Evolutionary conservation across 2,888 invertebrate species (phyloP), one percentile per base, ranked within the genome.

Genomic region (Isoperla grammatica): DNA sequence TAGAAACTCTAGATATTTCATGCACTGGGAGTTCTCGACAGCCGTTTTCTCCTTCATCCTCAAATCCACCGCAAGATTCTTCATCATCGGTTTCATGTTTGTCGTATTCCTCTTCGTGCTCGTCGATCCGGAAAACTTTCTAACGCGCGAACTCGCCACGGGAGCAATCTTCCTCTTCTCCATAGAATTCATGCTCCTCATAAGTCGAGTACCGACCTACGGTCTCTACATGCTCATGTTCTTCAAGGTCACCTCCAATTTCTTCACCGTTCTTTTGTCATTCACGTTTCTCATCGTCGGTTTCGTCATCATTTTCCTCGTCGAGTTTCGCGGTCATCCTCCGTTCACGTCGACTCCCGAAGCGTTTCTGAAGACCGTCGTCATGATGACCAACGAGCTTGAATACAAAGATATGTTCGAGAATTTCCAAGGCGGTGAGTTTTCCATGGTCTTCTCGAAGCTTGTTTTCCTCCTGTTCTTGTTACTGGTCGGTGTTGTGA

Each of bases 371-470:
- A 53, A 53, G 37, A 53, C 53, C 5, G 37, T 53, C 12, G 53
- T 53, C 11, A 53, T 53, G 53, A 53, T 53, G 53, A n/a, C 53
- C 9, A 53, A 53, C 39, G 53, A 53, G 17, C 37, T 39, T 12
- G 53, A 53, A 9, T 53, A 53, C 53, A 17, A 37, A 6, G 37
- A 37, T 5, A 46, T 22, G 22, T 22, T 9, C 20, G 22, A n/a
- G 6, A 37, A 53, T 20, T 39, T 39, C 17, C 2, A 53, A 17
- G 11, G 13, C 12, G n/a, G 15, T 8, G 17, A 15, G 2, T 3
- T 19, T 3, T 39, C 39, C 4, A 12, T 37, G 17, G 8, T 15
- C 4, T 53, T 19, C 17, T 17, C 53, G 2, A 53, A 37, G 19
- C 2, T 39, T 19, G 11, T 39, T 12, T 53, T 53, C 20, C 15